phyloP scores from a whole-genome alignment of 2,797 vertebrate species.

The Eremophila alpestris region DNA sequence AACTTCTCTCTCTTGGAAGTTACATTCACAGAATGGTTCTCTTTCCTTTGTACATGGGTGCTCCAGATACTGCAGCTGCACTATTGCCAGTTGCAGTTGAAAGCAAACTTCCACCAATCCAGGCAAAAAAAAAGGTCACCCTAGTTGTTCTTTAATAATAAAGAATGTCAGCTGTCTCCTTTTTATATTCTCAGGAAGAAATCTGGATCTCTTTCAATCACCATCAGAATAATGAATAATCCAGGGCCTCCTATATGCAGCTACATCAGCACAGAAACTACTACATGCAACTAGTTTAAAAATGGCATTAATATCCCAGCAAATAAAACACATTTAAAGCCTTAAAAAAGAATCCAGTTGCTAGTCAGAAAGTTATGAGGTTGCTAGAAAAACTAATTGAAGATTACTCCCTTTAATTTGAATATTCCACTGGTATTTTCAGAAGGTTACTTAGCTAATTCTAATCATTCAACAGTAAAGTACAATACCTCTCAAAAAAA shows the following conservation, averaged over 20 bases:
- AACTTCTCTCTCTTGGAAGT: neutral
- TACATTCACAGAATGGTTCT: neutral
- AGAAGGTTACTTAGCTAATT: neutral
- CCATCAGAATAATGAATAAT: neutral
- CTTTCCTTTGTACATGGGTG: neutral
- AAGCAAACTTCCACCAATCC: neutral
- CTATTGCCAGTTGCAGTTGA: neutral
- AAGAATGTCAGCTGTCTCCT: neutral
- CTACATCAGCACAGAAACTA: neutral
- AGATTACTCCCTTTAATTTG: neutral
- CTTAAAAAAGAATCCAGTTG: neutral
- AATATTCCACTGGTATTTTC: neutral
- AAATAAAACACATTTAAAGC: neutral
- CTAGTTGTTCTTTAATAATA: neutral
- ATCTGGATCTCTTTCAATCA: neutral
- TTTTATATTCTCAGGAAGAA: neutral
- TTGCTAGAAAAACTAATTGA: neutral
- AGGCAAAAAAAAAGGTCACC: neutral
- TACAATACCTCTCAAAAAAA: neutral
- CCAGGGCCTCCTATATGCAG: neutral
- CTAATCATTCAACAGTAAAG: neutral
- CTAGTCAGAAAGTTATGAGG: neutral
- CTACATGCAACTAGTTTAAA: neutral
- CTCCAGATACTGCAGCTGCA: neutral
- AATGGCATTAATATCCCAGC: neutral